phyloP scores from a whole-genome alignment of 2,888 invertebrate species.

The Platycheirus rosarum region DNA sequence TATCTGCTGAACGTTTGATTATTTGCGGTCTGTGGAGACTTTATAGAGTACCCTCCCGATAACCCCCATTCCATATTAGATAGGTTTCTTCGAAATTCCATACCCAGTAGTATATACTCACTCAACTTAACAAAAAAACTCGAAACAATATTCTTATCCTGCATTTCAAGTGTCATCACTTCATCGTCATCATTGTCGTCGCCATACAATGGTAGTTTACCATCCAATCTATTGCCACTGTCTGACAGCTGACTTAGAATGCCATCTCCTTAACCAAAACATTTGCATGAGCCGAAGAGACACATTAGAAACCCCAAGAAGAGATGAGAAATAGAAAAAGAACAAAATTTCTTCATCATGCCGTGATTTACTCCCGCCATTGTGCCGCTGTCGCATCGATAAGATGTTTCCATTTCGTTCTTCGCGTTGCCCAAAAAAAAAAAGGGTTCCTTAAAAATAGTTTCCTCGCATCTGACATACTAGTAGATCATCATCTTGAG shows the following conservation, averaged over 20 bases:
- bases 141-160: slow-evolving; percentile 16
- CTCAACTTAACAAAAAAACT: background rate
- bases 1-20: slow-evolving; percentile 46
- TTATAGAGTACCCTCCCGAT: slow-evolving; percentile 41
- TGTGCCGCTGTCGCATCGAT: slow-evolving; percentile 49
- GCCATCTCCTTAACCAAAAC: slow-evolving; percentile 34
- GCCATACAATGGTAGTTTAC: slow-evolving; percentile 44
- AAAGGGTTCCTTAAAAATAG: slow-evolving; percentile 65
- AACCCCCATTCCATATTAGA: slow-evolving; percentile 43
- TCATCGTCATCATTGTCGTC: slow-evolving; percentile 69
- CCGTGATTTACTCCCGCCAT: slow-evolving; percentile 66
- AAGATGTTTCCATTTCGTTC: slow-evolving; percentile 51
- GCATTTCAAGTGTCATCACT: slow-evolving; percentile 68
- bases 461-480: slow-evolving; percentile 44
- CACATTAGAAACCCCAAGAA: slow-evolving; percentile 33
- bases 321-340: too few species aligned
- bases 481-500: slow-evolving; percentile 71
- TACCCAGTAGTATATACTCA: slow-evolving; percentile 47
- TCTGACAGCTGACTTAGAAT: slow-evolving; percentile 70
- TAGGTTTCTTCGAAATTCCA: slow-evolving; percentile 24
- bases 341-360: slow-evolving; percentile 28
- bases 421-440: slow-evolving; percentile 33
- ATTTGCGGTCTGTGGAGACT: slow-evolving; percentile 45
- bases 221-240: slow-evolving; percentile 61
- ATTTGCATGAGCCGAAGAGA: slow-evolving; percentile 35